Evolutionary conservation across 2,113 vertebrate species (phyloP).

Genomic region (Melanocharis versteri): DNA sequence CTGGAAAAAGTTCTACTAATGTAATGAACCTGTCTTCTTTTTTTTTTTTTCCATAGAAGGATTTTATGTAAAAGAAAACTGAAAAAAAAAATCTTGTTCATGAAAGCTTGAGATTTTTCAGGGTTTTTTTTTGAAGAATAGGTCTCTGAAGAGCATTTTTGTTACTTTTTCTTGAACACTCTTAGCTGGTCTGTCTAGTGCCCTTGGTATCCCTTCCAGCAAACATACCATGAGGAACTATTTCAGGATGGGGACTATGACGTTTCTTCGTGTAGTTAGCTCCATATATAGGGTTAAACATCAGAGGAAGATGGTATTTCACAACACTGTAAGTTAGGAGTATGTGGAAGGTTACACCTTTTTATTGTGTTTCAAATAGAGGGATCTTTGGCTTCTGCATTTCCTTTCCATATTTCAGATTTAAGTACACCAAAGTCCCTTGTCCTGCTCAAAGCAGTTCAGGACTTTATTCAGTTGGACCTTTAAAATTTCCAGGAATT

Average conservation of each 20-base stretch:
- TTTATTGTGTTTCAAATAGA: neutral
- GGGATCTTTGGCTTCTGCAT: neutral
- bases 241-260: neutral
- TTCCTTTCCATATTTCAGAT: neutral
- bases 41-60: neutral
- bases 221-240: neutral
- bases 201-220: neutral
- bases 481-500: neutral
- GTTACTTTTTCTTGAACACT: neutral
- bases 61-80: neutral
- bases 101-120: neutral
- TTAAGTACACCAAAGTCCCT: neutral
- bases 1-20: neutral
- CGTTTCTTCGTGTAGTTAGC: neutral
- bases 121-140: neutral
- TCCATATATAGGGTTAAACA: neutral
- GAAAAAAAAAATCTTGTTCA: neutral
- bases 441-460: neutral
- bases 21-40: neutral
- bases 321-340: neutral
- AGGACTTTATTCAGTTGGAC: neutral
- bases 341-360: neutral
- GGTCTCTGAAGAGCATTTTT: neutral
- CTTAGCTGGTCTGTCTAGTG: neutral
- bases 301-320: neutral